Percentiles rank a stretch among this genome's conserved stretches.
These are phyloP conservation scores for Megalopta genalis DNA, from an alignment of 1,140 invertebrate genomes.

Conservation along the genomic window DNA sequence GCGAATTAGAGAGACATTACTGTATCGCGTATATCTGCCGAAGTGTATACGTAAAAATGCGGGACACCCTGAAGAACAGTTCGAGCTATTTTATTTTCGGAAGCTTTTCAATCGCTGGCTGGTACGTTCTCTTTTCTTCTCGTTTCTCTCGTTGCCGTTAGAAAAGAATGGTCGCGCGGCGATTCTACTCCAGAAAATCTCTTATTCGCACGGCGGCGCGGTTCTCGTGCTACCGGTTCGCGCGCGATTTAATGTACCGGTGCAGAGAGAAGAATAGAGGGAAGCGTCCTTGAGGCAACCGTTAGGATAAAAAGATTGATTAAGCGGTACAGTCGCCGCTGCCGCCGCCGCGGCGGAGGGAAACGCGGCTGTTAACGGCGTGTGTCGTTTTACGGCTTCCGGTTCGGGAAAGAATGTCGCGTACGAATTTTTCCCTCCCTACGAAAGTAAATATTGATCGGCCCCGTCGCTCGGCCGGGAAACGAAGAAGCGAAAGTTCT, in stretches of 20 bases:
- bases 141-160: too few relatives aligned
- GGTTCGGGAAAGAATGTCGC: neutral
- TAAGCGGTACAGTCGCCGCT: neutral
- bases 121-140: too few relatives aligned
- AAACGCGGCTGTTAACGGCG: neutral
- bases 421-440: neutral
- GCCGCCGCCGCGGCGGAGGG: neutral
- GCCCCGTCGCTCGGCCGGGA: neutral
- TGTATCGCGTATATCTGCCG: too few relatives aligned
- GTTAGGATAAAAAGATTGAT: slow-evolving; percentile 15
- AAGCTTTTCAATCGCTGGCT: too few relatives aligned
- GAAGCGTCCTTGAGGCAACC: slow-evolving; percentile 49
- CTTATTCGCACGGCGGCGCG: too few relatives aligned
- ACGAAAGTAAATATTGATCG: neutral
- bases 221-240: too few relatives aligned
- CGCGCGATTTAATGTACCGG: too few relatives aligned
- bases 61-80: too few relatives aligned
- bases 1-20: too few relatives aligned
- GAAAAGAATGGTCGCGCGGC: too few relatives aligned
- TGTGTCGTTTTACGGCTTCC: neutral
- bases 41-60: too few relatives aligned
- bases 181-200: neutral
- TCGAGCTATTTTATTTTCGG: too few relatives aligned
- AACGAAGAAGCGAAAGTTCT: neutral
- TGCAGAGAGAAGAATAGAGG: slow-evolving; percentile 28